These are phyloP conservation scores for Empis stercorea DNA, from an alignment of 2,888 invertebrate genomes.

Conservation along the genomic window DNA sequence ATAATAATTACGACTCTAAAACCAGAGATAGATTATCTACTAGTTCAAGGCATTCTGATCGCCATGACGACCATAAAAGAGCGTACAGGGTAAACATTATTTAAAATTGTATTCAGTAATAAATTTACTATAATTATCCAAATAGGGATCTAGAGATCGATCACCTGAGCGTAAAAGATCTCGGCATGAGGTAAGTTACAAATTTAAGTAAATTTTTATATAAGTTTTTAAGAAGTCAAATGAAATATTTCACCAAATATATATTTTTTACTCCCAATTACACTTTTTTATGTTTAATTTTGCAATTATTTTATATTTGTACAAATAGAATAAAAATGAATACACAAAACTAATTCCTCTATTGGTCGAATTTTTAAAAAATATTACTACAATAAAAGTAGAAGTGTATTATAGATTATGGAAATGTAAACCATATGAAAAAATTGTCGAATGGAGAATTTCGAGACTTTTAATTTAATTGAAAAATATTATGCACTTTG, in stretches of 20 bases:
- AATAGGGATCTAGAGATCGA: slow-evolving; percentile 31
- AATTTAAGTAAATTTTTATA: neutral
- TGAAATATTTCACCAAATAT: neutral
- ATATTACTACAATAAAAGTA: neutral
- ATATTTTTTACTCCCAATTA: too few relatives aligned
- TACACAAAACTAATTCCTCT: too few relatives aligned
- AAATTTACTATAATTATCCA: slow-evolving; percentile 13
- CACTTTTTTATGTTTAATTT: too few relatives aligned
- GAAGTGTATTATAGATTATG: neutral
- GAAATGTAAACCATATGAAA: too few relatives aligned
- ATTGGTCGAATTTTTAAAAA: too few relatives aligned
- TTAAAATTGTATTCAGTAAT: neutral
- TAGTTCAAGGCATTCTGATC: slow-evolving; percentile 22
- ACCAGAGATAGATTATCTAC: slow-evolving; percentile 22
- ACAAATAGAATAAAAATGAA: slow-evolving; percentile 17
- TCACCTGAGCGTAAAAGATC: slow-evolving; percentile 31
- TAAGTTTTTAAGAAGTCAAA: neutral
- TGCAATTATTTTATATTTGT: slow-evolving; percentile 17
- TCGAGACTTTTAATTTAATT: too few relatives aligned
- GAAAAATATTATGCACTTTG: too few relatives aligned
- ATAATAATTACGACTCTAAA: slow-evolving; percentile 21
- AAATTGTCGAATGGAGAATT: too few relatives aligned
- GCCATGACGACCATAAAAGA: slow-evolving; percentile 27
- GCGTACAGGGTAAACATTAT: slow-evolving; percentile 24
- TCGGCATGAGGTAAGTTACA: slow-evolving; percentile 32